Conservation (phyloP, 2,113 vertebrate genomes). For the Mastomys natalensis region DNA sequence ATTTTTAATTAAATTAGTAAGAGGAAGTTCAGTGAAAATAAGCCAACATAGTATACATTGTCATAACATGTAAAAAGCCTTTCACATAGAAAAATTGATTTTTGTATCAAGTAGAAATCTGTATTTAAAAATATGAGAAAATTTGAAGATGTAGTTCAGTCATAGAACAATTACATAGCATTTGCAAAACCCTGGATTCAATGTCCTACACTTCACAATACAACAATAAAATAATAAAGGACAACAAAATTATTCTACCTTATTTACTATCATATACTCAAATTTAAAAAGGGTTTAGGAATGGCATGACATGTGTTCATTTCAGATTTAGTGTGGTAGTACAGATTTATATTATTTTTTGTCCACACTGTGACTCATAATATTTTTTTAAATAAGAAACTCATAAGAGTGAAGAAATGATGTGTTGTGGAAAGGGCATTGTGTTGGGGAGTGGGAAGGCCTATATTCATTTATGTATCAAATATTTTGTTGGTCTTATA, state of each 20-base stretch:
- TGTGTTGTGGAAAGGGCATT: background rate
- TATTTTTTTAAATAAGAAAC: background rate
- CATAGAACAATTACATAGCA: no score
- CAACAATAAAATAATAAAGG: background rate
- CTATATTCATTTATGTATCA: background rate
- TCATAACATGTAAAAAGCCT: background rate
- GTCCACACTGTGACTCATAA: background rate
- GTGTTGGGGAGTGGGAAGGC: no score
- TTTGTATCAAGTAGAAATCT: background rate
- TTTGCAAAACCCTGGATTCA: background rate
- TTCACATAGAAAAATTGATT: background rate
- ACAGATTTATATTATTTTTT: background rate
- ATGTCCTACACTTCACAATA: background rate
- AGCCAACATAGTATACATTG: background rate
- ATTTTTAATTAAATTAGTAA: background rate
- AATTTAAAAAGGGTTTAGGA: background rate
- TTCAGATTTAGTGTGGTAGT: background rate
- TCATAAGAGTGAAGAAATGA: background rate
- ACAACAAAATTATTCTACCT: background rate
- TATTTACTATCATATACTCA: background rate
- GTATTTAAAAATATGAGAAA: background rate
- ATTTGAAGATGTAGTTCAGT: background rate
- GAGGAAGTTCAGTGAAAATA: background rate
- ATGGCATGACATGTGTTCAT: background rate
- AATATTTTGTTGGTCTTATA: background rate